Conservation (phyloP, 2,797 vertebrate species). For the Aselliscus stoliczkanus region DNA sequence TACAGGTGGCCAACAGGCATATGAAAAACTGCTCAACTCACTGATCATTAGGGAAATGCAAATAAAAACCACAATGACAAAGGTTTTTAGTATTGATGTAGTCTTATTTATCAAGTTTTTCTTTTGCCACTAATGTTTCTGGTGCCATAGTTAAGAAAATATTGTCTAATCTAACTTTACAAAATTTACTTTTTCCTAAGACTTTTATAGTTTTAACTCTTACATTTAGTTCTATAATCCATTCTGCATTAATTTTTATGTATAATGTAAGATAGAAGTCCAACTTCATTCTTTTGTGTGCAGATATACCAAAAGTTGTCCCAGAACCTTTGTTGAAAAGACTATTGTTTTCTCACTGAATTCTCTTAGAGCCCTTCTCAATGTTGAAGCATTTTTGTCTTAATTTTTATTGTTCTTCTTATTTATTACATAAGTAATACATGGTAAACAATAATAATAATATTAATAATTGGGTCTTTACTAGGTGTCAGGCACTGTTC, state of each 20-base stretch:
- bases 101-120: background rate
- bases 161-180: background rate
- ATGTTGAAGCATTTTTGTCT: background rate
- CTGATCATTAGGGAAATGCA: too few relatives aligned
- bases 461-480: background rate
- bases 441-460: background rate
- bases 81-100: background rate
- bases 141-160: background rate
- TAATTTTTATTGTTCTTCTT: background rate
- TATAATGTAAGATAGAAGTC: background rate
- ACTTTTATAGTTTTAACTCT: background rate
- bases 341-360: background rate
- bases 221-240: background rate
- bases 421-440: background rate
- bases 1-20: too few relatives aligned
- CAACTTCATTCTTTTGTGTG: background rate
- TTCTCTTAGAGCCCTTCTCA: background rate
- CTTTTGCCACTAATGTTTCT: background rate
- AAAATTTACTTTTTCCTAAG: background rate
- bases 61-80: too few relatives aligned
- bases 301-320: background rate
- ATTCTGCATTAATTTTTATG: background rate
- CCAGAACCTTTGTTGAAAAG: background rate
- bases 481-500: background rate
- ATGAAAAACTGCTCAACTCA: too few relatives aligned